Conservation (phyloP, 1,140 invertebrate genomes). For the Copidosoma floridanum region DNA sequence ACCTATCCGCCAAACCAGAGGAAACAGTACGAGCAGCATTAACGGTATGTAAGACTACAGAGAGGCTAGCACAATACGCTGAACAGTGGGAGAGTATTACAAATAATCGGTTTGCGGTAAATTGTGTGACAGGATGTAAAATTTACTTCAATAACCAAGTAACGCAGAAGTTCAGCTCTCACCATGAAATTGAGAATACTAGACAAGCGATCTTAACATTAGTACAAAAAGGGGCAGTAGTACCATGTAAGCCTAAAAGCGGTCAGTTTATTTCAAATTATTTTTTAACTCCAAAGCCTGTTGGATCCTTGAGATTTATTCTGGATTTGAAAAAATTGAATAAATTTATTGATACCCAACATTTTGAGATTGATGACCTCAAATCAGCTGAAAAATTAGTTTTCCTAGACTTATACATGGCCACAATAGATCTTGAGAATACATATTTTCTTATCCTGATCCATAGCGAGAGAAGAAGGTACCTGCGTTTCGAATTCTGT, state of each 20-base stretch:
- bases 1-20: neutral
- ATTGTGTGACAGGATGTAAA: conserved; percentile 1
- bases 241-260: neutral
- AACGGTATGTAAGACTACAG: neutral
- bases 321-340: conserved; percentile 19
- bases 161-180: neutral
- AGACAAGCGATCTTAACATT: conserved; percentile 4
- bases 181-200: neutral
- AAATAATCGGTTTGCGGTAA: neutral
- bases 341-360: neutral
- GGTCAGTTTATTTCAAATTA: conserved; percentile 12
- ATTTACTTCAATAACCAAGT: neutral
- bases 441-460: conserved; percentile 26
- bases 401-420: neutral
- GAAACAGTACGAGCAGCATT: too few species aligned
- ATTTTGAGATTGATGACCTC: conserved; percentile 18
- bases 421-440: conserved; percentile 16
- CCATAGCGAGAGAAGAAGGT: conserved; percentile 18
- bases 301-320: conserved; percentile 13
- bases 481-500: conserved; percentile 28
- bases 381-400: conserved; percentile 18
- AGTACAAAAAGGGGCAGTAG: conserved; percentile 8
- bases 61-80: neutral
- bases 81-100: conserved; percentile 3
- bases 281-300: conserved; percentile 6